Percentiles rank a stretch among this genome's conserved stretches.
Conservation (phyloP, 2,888 invertebrate species). For the Himalopsyche kuldschensis region DNA sequence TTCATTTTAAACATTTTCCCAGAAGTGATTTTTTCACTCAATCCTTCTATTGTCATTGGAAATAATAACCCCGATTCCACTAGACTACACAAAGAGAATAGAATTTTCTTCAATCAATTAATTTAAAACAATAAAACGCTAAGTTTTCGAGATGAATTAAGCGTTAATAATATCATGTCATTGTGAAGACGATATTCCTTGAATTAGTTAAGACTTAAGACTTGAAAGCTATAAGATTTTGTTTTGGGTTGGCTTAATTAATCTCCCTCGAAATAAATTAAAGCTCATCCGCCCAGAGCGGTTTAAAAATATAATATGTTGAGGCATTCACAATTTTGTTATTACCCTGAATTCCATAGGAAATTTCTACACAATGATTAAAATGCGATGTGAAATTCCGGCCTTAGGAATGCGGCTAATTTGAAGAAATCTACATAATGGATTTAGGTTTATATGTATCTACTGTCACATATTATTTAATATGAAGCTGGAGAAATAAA, state of each 20-base stretch:
- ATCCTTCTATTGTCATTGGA: background rate
- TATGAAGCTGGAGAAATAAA: no score
- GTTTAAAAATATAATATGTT: background rate
- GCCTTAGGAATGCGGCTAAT: no score
- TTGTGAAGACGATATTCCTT: background rate
- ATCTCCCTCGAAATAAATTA: background rate
- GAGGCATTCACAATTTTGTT: background rate
- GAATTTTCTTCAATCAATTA: constrained; percentile 11
- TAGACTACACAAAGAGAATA: constrained; percentile 15
- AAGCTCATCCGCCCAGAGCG: background rate
- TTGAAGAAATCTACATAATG: no score
- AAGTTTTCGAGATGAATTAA: constrained; percentile 6
- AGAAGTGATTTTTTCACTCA: background rate
- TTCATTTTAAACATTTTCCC: background rate
- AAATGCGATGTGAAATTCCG: no score
- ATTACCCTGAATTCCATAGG: background rate
- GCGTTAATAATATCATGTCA: background rate
- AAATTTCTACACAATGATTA: no score
- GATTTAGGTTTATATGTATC: no score
- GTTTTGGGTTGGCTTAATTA: background rate
- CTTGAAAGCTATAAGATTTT: background rate
- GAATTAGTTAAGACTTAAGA: background rate
- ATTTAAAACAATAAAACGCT: constrained; percentile 11
- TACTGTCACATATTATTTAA: no score
- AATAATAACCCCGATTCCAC: constrained; percentile 6